A percentile compares a stretch with the other conserved stretches of the same genome.
phyloP scores from a whole-genome alignment of 1,140 invertebrate species.

The Laodelphax striatellus region DNA sequence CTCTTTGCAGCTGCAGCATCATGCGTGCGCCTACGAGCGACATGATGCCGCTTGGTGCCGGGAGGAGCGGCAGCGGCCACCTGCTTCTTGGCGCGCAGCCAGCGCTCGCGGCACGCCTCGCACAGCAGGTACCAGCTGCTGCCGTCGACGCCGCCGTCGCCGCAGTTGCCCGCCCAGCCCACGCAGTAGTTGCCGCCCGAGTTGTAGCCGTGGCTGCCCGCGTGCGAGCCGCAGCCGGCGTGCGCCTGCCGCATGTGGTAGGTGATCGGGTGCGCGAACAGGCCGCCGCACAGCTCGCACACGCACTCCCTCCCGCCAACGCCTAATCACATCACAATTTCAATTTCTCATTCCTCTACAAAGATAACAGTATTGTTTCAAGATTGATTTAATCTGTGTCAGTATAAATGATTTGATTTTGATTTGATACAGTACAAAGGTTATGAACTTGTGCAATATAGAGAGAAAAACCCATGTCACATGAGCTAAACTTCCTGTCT shows the following conservation, averaged over 20 bases:
- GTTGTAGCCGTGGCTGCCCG: conserved; percentile 82
- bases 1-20: conserved; percentile 16
- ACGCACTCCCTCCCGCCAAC: conserved; percentile 41
- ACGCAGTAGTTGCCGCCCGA: conserved; percentile 71
- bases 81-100: conserved; percentile 47
- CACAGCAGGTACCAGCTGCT: conserved; percentile 88
- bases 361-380: too few relatives aligned
- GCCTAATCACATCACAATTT: conserved; percentile 15
- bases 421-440: too few relatives aligned
- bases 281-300: conserved; percentile 78
- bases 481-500: too few relatives aligned
- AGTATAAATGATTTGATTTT: too few relatives aligned
- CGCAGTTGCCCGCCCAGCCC: conserved; percentile 69
- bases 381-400: too few relatives aligned
- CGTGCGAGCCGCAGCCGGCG: conserved; percentile 76
- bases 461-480: too few relatives aligned
- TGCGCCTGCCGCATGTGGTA: conserved; percentile 68
- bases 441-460: too few relatives aligned
- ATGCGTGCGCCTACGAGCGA: conserved; percentile 9
- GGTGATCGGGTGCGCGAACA: conserved; percentile 69
- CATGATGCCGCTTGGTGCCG: conserved; percentile 27
- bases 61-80: too few relatives aligned
- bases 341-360: too few relatives aligned
- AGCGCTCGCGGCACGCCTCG: conserved; percentile 75
- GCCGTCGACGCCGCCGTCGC: conserved; percentile 70